Evolutionary conservation across 2,888 invertebrate genomes (phyloP).

Genomic region (Polyommatus icarus): DNA sequence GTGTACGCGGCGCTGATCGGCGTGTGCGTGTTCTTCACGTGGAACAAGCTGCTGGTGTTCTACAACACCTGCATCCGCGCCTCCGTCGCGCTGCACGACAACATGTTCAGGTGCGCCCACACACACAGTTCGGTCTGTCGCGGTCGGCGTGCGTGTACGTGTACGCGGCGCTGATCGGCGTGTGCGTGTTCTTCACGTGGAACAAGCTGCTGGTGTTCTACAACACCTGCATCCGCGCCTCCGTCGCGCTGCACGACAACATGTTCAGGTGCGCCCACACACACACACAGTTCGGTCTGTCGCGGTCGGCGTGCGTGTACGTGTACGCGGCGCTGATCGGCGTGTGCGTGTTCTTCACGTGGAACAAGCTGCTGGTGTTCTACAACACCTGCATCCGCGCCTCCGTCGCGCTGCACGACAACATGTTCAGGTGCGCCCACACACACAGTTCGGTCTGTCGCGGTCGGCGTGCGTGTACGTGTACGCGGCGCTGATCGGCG

Average conservation of each 20-base stretch:
- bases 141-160: slow-evolving; percentile 76
- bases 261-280: too few species aligned
- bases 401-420: too few species aligned
- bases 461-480: slow-evolving; percentile 76
- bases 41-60: too few species aligned
- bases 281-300: too few species aligned
- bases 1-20: too few species aligned
- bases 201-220: slow-evolving; percentile 59
- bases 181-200: slow-evolving; percentile 58
- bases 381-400: slow-evolving; percentile 77
- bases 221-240: slow-evolving; percentile 86
- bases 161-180: slow-evolving; percentile 73
- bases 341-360: too few species aligned
- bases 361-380: too few species aligned
- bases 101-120: slow-evolving; percentile 58
- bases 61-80: slow-evolving; percentile 80
- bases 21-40: too few species aligned
- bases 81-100: too few species aligned
- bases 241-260: slow-evolving; percentile 83
- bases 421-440: slow-evolving; percentile 59
- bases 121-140: slow-evolving; percentile 56
- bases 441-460: slow-evolving; percentile 53
- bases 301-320: too few species aligned
- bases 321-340: too few species aligned
- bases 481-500: slow-evolving; percentile 73